Base-by-base conservation (phyloP, 2,113 vertebrate genomes). In the Xenotilapia longispinis region DNA sequence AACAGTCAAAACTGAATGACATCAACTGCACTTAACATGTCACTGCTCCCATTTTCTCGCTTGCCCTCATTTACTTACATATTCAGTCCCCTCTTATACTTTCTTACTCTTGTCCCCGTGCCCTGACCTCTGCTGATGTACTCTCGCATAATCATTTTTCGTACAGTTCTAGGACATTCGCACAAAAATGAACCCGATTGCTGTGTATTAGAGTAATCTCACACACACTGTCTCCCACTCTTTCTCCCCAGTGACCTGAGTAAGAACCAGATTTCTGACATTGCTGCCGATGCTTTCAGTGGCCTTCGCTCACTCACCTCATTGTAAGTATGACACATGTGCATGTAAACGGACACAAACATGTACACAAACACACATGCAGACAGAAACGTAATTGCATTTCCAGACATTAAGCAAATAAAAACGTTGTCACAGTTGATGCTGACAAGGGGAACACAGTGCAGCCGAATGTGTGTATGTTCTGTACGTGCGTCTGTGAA, bases 261-360 rank as follows among this genome's bases (percentile, higher is more conserved):
- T 96, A 99, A 99, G 97, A 99, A 99, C 96, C 98, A 99, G 94
- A 98, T 99, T 95, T 97, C 98, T 14, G 99, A 99, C 95, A 97
- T 99, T 26, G 98, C 99, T 0, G 97, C 97, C 3, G 98, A 99
- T 84, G 98, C 99, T 38, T 99, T 99, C 96, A 98, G 96, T 60
- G 98, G 99, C 91, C 97, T 99, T 88, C 98, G 98, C 87, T 99
- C 97, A 4, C 98, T 99, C 95, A 98, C 97, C 15, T 99, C 99
- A 2, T 94, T 99, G 99, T 99, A 97, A 99, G 99, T 99, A 87
- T 63, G 70, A 82, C 85, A 85, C 60, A 21, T 9, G 31, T 26
- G 49, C 73, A 87, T 38, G 68, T 42, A 38, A 49, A 83, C 54
- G 36, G 53, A 79, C 31, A 53, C 80, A 83, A 6, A 8, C 23